Evolutionary conservation across 2,113 vertebrate genomes (phyloP).

Genomic region (Redunca redunca): DNA sequence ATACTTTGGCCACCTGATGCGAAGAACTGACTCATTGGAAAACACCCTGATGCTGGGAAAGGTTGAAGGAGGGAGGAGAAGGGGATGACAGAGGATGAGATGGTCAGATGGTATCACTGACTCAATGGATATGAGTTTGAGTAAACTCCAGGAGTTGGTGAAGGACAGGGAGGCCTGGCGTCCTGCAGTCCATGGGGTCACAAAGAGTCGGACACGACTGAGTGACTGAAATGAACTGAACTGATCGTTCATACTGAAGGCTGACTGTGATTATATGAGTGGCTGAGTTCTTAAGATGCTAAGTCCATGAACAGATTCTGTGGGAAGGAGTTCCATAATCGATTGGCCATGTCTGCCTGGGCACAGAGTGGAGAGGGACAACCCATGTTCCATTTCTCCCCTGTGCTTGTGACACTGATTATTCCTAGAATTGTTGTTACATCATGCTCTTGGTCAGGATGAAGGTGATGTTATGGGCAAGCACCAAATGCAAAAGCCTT

Average conservation of each 20-base stretch:
- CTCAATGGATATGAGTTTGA: neutral
- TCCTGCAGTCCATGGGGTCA: fast-evolving
- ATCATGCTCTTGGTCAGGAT: neutral
- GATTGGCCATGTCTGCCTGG: neutral
- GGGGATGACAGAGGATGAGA: neutral
- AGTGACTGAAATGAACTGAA: neutral
- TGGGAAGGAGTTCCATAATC: neutral
- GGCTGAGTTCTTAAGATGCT: neutral
- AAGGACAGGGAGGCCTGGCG: neutral
- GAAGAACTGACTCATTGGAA: neutral
- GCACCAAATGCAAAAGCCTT: neutral
- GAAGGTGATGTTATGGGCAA: neutral
- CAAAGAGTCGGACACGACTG: neutral
- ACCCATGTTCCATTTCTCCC: neutral
- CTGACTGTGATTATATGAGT: neutral
- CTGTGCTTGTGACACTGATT: neutral
- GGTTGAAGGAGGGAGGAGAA: neutral
- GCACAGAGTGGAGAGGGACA: neutral
- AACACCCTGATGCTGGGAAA: neutral
- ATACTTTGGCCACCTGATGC: neutral
- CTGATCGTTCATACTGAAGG: neutral
- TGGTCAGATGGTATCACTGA: neutral
- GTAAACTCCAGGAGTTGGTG: neutral
- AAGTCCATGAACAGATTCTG: neutral
- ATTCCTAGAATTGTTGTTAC: neutral